phyloP scores from a whole-genome alignment of 2,113 vertebrate genomes.

The Macrotus californicus region DNA sequence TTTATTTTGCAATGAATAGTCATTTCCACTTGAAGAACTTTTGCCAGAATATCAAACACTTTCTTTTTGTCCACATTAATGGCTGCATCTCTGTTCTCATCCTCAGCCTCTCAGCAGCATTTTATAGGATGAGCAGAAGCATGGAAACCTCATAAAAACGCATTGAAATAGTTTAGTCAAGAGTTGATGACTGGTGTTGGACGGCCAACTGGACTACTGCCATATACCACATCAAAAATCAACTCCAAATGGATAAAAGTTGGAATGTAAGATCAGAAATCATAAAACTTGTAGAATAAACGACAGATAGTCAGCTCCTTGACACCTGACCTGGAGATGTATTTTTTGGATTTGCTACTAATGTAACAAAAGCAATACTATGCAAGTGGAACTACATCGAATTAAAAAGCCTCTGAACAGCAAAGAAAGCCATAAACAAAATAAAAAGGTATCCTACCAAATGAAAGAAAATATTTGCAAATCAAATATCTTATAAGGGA shows the following conservation, averaged over 20 bases:
- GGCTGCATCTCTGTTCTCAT: background rate
- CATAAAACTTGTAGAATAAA: background rate
- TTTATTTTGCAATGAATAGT: background rate
- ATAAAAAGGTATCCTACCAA: background rate
- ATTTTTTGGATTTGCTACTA: background rate
- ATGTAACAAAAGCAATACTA: background rate
- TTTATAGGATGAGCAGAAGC: background rate
- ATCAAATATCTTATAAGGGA: background rate
- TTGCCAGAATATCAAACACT: background rate
- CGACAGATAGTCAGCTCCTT: background rate
- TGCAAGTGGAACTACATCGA: background rate
- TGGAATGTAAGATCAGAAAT: background rate
- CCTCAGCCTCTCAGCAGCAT: background rate
- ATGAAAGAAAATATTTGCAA: background rate
- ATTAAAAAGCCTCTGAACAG: background rate
- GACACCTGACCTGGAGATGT: background rate
- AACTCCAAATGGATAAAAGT: background rate
- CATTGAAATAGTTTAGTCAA: background rate
- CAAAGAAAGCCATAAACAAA: background rate
- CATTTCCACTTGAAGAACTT: background rate
- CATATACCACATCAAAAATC: background rate
- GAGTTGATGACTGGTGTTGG: background rate
- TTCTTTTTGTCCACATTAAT: background rate
- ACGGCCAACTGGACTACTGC: background rate
- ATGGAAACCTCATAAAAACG: background rate